Conservation (phyloP, 2,888 invertebrate genomes). For the Orchestes rusci region DNA sequence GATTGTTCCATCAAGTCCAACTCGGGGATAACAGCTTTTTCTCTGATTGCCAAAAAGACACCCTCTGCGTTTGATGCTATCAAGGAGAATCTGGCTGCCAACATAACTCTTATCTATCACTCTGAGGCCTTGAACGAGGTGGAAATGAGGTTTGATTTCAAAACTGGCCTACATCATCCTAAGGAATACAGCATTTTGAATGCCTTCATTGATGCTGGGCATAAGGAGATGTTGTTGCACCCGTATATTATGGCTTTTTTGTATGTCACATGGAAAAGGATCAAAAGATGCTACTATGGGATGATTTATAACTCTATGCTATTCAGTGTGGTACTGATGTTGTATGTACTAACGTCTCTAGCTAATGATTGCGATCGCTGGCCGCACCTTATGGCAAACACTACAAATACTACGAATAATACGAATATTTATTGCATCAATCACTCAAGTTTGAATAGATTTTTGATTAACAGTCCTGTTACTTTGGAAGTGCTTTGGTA, state of each 20-base stretch:
- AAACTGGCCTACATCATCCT: conserved; percentile 72
- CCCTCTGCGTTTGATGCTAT: conserved; percentile 79
- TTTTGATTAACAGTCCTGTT: conserved; percentile 65
- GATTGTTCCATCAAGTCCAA: conserved; percentile 82
- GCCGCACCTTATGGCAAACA: conserved; percentile 60
- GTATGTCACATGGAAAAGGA: conserved; percentile 84
- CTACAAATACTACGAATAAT: conserved; percentile 45
- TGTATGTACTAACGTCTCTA: conserved; percentile 72
- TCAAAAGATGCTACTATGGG: conserved; percentile 81
- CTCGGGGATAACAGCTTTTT: conserved; percentile 78
- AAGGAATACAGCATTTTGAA: conserved; percentile 80
- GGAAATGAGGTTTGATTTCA: conserved; percentile 73
- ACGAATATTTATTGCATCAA: conserved; percentile 60
- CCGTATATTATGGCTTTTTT: conserved; percentile 82
- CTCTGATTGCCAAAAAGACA: conserved; percentile 78
- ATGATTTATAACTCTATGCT: conserved; percentile 70
- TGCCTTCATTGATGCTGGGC: conserved; percentile 81
- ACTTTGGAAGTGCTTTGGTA: conserved; percentile 81
- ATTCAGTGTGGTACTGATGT: conserved; percentile 71
- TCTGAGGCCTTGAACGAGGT: conserved; percentile 73
- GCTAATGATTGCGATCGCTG: conserved; percentile 77
- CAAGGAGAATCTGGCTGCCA: conserved; percentile 71
- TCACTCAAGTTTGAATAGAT: conserved; percentile 67
- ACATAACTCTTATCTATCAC: conserved; percentile 68
- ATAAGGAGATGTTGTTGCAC: conserved; percentile 79